Conservation (phyloP, 2,113 vertebrate genomes). For the Bufo gargarizans region DNA sequence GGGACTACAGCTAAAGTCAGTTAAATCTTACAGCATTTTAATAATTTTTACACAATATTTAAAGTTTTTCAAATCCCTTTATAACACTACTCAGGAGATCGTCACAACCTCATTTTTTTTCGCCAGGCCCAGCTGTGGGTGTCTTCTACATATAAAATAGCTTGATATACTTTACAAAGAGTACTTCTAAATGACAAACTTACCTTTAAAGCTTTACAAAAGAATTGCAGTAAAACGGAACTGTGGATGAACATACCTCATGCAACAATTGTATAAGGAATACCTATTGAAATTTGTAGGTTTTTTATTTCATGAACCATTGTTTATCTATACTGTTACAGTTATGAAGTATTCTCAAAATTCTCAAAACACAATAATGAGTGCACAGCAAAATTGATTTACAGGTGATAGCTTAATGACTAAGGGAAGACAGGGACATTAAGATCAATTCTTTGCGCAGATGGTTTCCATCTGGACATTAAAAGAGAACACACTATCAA, state of each 20-base stretch:
- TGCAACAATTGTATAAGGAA: background rate
- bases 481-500: background rate
- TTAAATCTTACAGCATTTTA: background rate
- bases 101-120: background rate
- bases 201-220: background rate
- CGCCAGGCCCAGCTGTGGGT: background rate
- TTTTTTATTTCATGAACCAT: background rate
- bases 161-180: too few species aligned
- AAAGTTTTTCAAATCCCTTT: too few species aligned
- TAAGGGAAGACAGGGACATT: constrained; percentile 17
- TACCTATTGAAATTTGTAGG: background rate
- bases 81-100: too few species aligned
- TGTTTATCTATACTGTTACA: background rate
- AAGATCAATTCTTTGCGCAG: constrained; percentile 9
- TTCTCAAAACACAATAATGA: background rate
- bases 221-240: background rate
- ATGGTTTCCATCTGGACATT: constrained; percentile 28
- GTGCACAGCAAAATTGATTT: constrained; percentile 7
- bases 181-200: background rate
- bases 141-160: too few species aligned
- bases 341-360: background rate
- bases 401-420: constrained; percentile 26
- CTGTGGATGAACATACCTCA: background rate
- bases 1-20: background rate
- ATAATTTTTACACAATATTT: too few species aligned